A percentile compares a stretch with the other conserved stretches of the same genome.
Evolutionary conservation across 2,113 vertebrate species (phyloP).

Genomic region (Istiophorus platypterus): DNA sequence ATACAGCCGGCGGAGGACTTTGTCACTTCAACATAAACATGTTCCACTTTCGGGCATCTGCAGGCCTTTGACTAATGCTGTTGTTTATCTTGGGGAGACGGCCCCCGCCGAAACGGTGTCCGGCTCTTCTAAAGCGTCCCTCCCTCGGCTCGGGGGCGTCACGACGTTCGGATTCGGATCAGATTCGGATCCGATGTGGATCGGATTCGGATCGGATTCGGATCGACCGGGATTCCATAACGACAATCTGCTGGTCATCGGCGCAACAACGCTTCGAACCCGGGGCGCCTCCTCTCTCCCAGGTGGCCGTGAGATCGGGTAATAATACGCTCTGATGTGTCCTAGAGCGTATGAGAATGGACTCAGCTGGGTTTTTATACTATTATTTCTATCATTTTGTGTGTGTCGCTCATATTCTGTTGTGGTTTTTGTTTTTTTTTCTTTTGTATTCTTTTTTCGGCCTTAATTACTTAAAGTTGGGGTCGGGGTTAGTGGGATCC

Average conservation of each 20-base stretch:
- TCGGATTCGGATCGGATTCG: too few relatives aligned
- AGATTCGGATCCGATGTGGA: too few relatives aligned
- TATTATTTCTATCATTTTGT: neutral
- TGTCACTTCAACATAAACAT: neutral
- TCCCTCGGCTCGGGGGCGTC: too few relatives aligned
- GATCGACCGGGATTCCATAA: too few relatives aligned
- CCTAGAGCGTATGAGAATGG: neutral
- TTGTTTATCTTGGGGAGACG: too few relatives aligned
- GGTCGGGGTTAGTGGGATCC: slow-evolving; percentile 9
- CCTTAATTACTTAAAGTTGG: neutral
- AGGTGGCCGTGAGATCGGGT: neutral
- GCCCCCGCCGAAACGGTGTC: too few relatives aligned
- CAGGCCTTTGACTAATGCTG: too few relatives aligned
- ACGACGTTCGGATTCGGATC: too few relatives aligned
- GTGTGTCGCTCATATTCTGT: neutral
- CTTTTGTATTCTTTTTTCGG: too few relatives aligned
- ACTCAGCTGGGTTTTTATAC: too few relatives aligned
- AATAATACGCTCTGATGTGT: neutral
- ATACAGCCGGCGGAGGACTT: neutral
- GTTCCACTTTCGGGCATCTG: neutral
- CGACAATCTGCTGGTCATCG: slow-evolving; percentile 20
- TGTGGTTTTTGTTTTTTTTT: neutral
- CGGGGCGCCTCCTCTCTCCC: too few relatives aligned
- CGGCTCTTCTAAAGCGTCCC: too few relatives aligned
- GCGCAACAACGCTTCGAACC: slow-evolving; percentile 32